Evolutionary conservation across 2,888 invertebrate species (phyloP).

Genomic region (Pachymerium ferrugineum): DNA sequence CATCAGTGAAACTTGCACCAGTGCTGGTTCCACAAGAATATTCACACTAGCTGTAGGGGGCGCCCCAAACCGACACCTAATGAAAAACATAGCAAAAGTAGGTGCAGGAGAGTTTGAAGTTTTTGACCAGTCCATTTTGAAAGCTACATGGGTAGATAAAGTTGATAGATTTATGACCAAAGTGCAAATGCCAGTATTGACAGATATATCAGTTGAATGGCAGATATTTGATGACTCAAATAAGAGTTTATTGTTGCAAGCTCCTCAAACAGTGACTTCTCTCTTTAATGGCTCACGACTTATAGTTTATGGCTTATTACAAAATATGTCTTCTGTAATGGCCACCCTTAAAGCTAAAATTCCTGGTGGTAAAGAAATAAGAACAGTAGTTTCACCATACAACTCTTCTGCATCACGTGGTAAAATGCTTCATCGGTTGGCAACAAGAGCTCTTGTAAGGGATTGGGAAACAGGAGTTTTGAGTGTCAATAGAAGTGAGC

Average conservation of each 20-base stretch:
- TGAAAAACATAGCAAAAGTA: slow-evolving; percentile 30
- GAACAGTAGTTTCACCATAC: neutral
- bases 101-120: slow-evolving; percentile 34
- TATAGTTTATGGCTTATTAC: slow-evolving; percentile 35
- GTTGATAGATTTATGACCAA: slow-evolving; percentile 31
- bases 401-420: neutral
- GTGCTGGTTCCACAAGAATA: slow-evolving; percentile 24
- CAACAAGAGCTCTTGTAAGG: neutral
- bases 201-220: slow-evolving; percentile 35
- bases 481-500: no score
- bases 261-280: slow-evolving; percentile 30
- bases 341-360: slow-evolving; percentile 25
- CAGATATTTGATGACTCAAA: slow-evolving; percentile 33
- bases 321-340: slow-evolving; percentile 28
- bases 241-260: slow-evolving; percentile 30
- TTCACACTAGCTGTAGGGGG: slow-evolving; percentile 34
- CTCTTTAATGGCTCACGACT: slow-evolving; percentile 34
- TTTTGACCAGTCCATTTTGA: slow-evolving; percentile 9
- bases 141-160: neutral
- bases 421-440: neutral
- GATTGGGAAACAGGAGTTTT: neutral
- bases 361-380: neutral
- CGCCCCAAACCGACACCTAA: slow-evolving; percentile 30
- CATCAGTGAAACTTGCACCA: neutral
- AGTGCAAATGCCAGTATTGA: slow-evolving; percentile 32